Evolutionary conservation across 2,113 vertebrate genomes (phyloP).

Genomic region (Cynoglossus semilaevis): DNA sequence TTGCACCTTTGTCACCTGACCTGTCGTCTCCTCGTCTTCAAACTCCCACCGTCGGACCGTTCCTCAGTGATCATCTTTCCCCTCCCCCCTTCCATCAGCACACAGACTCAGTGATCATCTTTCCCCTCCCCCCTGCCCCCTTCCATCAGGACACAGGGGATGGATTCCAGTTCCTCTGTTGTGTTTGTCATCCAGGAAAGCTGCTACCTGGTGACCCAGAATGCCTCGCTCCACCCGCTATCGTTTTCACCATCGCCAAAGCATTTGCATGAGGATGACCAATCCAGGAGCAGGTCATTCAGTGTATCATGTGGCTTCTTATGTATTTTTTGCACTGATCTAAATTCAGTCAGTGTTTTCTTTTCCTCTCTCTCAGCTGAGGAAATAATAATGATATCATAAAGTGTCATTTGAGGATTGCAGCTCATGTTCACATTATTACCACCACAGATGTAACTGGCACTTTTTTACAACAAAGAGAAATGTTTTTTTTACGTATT

Average conservation of each 20-base stretch:
- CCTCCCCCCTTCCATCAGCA: constrained; percentile 10
- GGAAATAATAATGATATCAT: constrained; percentile 41
- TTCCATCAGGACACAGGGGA: constrained; percentile 6
- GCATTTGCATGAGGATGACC: constrained; percentile 4
- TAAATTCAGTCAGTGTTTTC: constrained; percentile 23
- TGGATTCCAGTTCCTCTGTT: constrained; percentile 40
- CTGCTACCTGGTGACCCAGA: constrained; percentile 41
- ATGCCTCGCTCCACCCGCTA: constrained; percentile 41
- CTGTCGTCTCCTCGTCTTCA: constrained; percentile 6
- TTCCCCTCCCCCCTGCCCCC: too few species aligned
- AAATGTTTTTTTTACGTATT: constrained; percentile 9
- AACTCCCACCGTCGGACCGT: constrained; percentile 25
- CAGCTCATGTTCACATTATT: constrained; percentile 46
- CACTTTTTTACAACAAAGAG: constrained; percentile 13
- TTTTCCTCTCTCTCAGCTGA: constrained; percentile 9
- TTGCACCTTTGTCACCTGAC: not conserved
- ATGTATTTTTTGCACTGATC: constrained; percentile 9
- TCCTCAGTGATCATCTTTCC: constrained; percentile 46
- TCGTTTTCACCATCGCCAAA: constrained; percentile 30
- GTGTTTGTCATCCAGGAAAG: constrained; percentile 33
- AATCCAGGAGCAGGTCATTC: constrained; percentile 5
- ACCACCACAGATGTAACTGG: constrained; percentile 38
- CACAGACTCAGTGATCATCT: constrained; percentile 40
- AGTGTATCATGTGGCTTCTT: constrained; percentile 26
- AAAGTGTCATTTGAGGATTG: constrained; percentile 47